Conservation (phyloP, 2,113 vertebrate species). For the Nothobranchius furzeri region DNA sequence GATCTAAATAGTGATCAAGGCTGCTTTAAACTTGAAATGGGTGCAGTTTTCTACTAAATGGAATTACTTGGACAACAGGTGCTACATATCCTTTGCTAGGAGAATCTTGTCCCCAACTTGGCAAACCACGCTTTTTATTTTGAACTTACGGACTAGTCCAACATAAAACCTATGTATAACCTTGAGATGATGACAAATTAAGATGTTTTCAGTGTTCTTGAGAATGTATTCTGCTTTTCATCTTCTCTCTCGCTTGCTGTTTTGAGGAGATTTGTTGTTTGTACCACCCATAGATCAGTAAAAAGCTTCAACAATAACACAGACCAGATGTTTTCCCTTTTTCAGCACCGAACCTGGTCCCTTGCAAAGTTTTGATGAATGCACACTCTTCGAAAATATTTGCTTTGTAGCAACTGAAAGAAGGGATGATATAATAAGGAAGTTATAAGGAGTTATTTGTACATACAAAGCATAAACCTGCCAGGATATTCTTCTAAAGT, state of each 20-base stretch:
- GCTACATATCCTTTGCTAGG: neutral
- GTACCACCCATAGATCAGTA: constrained; percentile 19
- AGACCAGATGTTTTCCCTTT: neutral
- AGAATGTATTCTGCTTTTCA: neutral
- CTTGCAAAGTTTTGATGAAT: constrained; percentile 11
- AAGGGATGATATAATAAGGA: neutral
- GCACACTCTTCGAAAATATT: neutral
- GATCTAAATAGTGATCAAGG: no score
- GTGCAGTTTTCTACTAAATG: no score
- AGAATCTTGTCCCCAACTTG: neutral
- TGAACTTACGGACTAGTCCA: constrained; percentile 4
- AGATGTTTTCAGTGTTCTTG: neutral
- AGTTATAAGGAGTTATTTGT: no score
- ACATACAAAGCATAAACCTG: no score
- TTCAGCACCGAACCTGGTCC: neutral
- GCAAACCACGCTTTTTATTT: neutral
- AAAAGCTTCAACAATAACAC: constrained; percentile 13
- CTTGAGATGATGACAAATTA: constrained; percentile 19
- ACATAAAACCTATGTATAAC: constrained; percentile 19
- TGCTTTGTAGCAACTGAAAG: neutral
- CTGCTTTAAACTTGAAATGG: no score
- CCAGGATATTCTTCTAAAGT: no score
- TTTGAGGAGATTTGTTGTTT: constrained; percentile 16
- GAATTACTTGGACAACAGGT: no score
- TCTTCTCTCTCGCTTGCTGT: constrained; percentile 9